These are phyloP conservation scores for Poeciliopsis turrubarensis DNA, from an alignment of 2,113 vertebrate genomes.

Conservation along the genomic window DNA sequence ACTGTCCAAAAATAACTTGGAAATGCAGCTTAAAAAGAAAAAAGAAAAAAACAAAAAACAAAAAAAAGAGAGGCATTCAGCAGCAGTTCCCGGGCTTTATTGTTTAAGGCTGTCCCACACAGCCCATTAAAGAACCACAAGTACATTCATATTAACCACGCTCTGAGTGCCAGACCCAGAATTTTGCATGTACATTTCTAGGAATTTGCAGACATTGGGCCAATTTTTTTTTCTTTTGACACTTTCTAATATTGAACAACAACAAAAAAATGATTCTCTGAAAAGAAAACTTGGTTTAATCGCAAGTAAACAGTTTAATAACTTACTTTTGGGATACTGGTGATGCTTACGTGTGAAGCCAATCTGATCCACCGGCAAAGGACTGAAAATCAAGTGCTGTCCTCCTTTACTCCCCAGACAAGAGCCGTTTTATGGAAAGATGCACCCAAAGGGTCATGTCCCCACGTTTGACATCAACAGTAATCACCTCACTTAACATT, in stretches of 20 bases:
- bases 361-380: too few species aligned
- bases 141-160: not conserved
- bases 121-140: slow-evolving; percentile 1
- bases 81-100: not conserved
- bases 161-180: not conserved
- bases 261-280: not conserved
- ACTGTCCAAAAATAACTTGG: slow-evolving; percentile 40
- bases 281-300: too few species aligned
- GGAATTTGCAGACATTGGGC: not conserved
- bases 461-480: too few species aligned
- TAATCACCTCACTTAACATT: too few species aligned
- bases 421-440: too few species aligned
- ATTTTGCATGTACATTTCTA: not conserved
- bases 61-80: not conserved
- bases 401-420: too few species aligned
- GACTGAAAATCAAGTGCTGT: too few species aligned
- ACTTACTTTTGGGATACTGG: too few species aligned
- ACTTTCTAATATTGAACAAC: not conserved
- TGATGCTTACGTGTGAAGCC: too few species aligned
- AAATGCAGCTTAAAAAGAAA: slow-evolving; percentile 9
- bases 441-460: too few species aligned
- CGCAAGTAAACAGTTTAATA: too few species aligned
- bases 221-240: not conserved
- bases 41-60: not conserved
- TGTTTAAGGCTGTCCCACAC: not conserved